These are phyloP conservation scores for Trinectes maculatus DNA, from an alignment of 2,113 vertebrate genomes.

Conservation along the genomic window DNA sequence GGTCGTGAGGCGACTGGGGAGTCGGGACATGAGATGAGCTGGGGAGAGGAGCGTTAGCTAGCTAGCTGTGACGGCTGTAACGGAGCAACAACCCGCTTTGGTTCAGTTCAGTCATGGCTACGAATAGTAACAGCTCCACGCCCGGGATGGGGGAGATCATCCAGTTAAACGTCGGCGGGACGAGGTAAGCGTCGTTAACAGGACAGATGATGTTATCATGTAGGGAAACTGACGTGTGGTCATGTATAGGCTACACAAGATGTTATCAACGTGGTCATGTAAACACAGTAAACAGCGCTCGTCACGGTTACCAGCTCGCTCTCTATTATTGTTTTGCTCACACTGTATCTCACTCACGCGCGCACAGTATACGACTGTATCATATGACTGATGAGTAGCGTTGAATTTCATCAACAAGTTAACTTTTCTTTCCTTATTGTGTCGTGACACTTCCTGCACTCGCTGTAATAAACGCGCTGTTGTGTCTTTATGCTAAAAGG, in stretches of 20 bases:
- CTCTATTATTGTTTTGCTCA: too few species aligned
- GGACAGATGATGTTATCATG: not conserved
- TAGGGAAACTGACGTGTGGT: conserved; percentile 10
- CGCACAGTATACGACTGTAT: too few species aligned
- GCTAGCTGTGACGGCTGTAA: conserved; percentile 41
- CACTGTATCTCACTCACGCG: too few species aligned
- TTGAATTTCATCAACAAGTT: too few species aligned
- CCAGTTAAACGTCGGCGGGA: conserved; percentile 95
- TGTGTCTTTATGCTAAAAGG: conserved; percentile 74
- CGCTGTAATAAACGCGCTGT: conserved; percentile 6
- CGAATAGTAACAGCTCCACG: conserved; percentile 79
- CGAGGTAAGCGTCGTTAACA: conserved; percentile 80
- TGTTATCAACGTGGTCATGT: too few species aligned
- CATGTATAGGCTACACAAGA: too few species aligned
- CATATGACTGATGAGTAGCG: too few species aligned
- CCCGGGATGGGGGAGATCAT: conserved; percentile 91
- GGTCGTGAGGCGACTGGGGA: conserved; percentile 49
- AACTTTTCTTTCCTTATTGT: not conserved
- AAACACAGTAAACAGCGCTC: too few species aligned
- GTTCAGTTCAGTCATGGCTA: conserved; percentile 80
- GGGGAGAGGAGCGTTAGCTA: conserved; percentile 49
- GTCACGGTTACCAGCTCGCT: too few species aligned
- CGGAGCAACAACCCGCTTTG: not conserved
- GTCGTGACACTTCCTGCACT: not conserved
- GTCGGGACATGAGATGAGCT: conserved; percentile 52